Conservation (phyloP, 2,113 vertebrate genomes). For the Aegotheles bennettii region DNA sequence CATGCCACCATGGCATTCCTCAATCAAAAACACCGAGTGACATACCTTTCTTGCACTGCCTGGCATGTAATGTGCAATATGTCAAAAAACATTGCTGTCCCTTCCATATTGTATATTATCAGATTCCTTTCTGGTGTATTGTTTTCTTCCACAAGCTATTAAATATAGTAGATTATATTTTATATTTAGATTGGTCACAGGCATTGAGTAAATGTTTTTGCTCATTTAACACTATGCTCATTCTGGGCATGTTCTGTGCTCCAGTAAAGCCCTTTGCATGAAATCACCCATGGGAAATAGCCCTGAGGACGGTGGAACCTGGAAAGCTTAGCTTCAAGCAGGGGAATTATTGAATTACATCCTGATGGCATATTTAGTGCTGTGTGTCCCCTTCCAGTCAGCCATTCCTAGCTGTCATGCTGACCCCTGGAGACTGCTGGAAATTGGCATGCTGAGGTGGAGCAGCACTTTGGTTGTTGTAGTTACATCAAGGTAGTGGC, state of each 20-base stretch:
- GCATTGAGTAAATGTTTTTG: not conserved
- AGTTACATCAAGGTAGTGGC: not conserved
- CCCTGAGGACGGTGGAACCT: not conserved
- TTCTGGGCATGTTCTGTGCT: not conserved
- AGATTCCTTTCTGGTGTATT: not conserved
- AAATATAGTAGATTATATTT: constrained; percentile 10
- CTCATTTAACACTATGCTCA: not conserved
- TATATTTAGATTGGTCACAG: constrained; percentile 11
- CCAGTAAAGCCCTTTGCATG: not conserved
- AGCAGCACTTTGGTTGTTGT: not conserved
- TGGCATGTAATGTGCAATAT: constrained; percentile 19
- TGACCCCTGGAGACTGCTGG: not conserved
- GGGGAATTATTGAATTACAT: constrained; percentile 1
- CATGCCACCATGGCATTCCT: constrained; percentile 30
- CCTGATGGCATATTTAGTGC: not conserved
- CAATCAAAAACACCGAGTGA: constrained; percentile 21
- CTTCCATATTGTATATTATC: not conserved
- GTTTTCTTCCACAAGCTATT: constrained; percentile 36
- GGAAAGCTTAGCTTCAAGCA: not conserved
- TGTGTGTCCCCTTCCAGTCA: not conserved
- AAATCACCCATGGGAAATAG: constrained; percentile 34
- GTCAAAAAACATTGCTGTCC: not conserved
- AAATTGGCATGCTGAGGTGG: not conserved
- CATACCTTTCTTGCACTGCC: constrained; percentile 33
- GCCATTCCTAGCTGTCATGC: not conserved